Percentiles rank a stretch among this genome's conserved stretches.
Conservation (phyloP, 2,888 invertebrate genomes). For the Drosophila anomelani region DNA sequence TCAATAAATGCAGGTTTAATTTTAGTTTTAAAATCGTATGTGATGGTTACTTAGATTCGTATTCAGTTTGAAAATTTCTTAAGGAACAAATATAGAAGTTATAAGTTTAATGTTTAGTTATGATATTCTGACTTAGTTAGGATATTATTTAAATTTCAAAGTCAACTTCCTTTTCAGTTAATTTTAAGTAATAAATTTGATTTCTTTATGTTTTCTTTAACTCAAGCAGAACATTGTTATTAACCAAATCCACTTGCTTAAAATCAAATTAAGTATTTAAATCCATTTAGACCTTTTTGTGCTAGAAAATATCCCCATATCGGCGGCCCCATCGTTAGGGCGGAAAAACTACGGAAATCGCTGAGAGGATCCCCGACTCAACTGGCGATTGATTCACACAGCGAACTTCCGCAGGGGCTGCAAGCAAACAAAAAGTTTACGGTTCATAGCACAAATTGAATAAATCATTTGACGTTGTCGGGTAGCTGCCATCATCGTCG, state of each 20-base stretch:
- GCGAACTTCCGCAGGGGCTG: slow-evolving; percentile 60
- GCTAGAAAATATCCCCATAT: slow-evolving; percentile 23
- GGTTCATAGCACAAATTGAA: slow-evolving; percentile 79
- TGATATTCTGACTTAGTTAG: too few relatives aligned
- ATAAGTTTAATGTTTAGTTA: too few relatives aligned
- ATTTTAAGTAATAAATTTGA: neutral
- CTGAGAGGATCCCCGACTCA: slow-evolving; percentile 25
- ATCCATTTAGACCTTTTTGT: slow-evolving; percentile 18
- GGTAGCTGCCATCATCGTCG: neutral
- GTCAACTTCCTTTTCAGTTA: too few relatives aligned
- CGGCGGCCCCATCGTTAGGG: slow-evolving; percentile 23
- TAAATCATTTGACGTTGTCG: slow-evolving; percentile 70
- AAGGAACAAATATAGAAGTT: too few relatives aligned
- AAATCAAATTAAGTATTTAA: slow-evolving; percentile 22
- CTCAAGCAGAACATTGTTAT: neutral
- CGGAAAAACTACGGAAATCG: slow-evolving; percentile 52
- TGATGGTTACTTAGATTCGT: too few relatives aligned
- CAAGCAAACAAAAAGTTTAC: slow-evolving; percentile 71
- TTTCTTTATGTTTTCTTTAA: too few relatives aligned
- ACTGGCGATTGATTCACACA: slow-evolving; percentile 62
- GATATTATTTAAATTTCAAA: too few relatives aligned
- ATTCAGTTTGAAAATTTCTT: too few relatives aligned
- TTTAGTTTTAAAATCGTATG: too few relatives aligned
- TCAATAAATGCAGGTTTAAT: too few relatives aligned
- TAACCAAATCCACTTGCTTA: neutral